Evolutionary conservation across 2,888 invertebrate genomes (phyloP).

Genomic region (Euproctis similis): DNA sequence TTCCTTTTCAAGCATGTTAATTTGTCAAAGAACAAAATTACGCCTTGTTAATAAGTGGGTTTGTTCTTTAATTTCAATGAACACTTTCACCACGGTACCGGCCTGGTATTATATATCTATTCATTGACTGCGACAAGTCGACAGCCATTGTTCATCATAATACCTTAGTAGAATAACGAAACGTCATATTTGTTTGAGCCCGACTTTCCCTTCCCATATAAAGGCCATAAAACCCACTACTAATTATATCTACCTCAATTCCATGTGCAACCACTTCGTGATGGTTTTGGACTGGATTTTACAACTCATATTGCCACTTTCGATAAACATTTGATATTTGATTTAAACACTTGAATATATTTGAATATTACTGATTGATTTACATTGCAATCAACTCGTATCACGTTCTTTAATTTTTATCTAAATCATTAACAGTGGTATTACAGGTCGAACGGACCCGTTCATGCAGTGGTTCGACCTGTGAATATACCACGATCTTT

Average conservation of each 20-base stretch:
- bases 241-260: constrained; percentile 23
- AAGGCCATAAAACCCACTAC: constrained; percentile 20
- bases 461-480: too few relatives aligned
- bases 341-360: too few relatives aligned
- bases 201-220: constrained; percentile 36
- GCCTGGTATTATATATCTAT: constrained; percentile 22
- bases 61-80: too few relatives aligned
- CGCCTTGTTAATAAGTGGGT: too few relatives aligned
- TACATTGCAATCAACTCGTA: too few relatives aligned
- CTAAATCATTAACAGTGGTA: too few relatives aligned
- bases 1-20: too few relatives aligned
- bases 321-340: neutral
- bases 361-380: too few relatives aligned
- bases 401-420: too few relatives aligned
- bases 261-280: constrained; percentile 9
- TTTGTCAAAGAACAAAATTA: too few relatives aligned
- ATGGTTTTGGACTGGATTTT: constrained; percentile 7
- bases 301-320: neutral
- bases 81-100: constrained; percentile 38
- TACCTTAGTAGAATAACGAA: constrained; percentile 38
- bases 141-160: constrained; percentile 46
- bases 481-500: too few relatives aligned
- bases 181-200: constrained; percentile 33
- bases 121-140: constrained; percentile 23
- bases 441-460: too few relatives aligned